A percentile compares a stretch with the other conserved stretches of the same genome.
Conservation (phyloP, 2,797 vertebrate species). For the Peromyscus eremicus region DNA sequence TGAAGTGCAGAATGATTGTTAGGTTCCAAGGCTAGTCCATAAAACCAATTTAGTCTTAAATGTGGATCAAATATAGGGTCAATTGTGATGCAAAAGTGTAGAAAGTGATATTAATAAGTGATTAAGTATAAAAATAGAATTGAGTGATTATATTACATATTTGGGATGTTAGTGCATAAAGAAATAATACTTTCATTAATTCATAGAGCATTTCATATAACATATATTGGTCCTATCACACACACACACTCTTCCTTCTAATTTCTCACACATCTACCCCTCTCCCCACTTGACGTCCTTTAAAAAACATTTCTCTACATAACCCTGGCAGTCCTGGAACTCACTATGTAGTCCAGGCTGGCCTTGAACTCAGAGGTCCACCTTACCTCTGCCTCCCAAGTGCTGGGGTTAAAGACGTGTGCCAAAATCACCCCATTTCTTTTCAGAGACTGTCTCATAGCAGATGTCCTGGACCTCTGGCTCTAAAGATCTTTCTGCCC, state of each 20-base stretch:
- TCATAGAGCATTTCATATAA: neutral
- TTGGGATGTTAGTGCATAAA: constrained; percentile 33
- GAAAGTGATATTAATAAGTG: constrained; percentile 5
- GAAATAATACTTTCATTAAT: constrained; percentile 28
- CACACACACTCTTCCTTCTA: neutral
- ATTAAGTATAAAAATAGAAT: constrained; percentile 3
- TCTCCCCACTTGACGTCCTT: neutral
- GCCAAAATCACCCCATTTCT: neutral
- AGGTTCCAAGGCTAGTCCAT: constrained; percentile 28
- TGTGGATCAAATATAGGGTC: constrained; percentile 12
- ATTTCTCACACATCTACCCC: neutral
- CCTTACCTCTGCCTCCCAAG: neutral
- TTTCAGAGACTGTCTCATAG: neutral
- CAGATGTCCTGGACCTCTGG: neutral
- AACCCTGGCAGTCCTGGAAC: neutral
- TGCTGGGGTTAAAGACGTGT: neutral
- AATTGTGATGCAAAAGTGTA: constrained; percentile 48
- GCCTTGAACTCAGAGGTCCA: neutral
- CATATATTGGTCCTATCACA: neutral
- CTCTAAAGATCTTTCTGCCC: neutral
- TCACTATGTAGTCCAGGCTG: neutral
- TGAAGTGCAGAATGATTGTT: constrained; percentile 28
- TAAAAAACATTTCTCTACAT: neutral
- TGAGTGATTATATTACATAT: constrained; percentile 25
- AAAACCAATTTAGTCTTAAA: constrained; percentile 51